Evolutionary conservation across 2,113 vertebrate genomes (phyloP), one percentile per base, ranked within the genome.

Genomic region (Haemorhous mexicanus): DNA sequence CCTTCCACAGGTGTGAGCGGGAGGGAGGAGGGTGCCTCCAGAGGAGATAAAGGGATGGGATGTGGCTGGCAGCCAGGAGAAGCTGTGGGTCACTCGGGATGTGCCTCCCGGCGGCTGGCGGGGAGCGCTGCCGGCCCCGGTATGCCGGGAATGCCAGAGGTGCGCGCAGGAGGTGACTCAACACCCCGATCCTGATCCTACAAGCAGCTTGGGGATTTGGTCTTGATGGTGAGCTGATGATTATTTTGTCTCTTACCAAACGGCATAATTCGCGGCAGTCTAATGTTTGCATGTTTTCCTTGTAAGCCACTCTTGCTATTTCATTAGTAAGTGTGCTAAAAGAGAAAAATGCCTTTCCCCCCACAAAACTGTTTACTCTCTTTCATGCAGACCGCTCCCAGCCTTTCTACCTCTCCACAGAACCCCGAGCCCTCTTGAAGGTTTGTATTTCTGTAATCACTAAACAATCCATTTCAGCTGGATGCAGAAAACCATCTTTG

Each of bases 191-290:
- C 83, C 5, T 84, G 87, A 92, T 87, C 90, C 79, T 92, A 66
- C 86, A 89, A 76, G 90, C 66, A 89, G 72, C 80, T 26, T 55
- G 43, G 73, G 83, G 77, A 79, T 93, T 96, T 84, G 74, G 83
- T 84, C 83, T 91, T 92, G 86, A 93, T 58, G 88, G 92, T 78
- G 53, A 96, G 90, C 19, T 53, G 82, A 79, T 95, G 90, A 59
- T 90, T 92, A 35, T 90, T 96, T 95, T 95, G 86, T 92, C 84
- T 96, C 83, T 78, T 96, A 84, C 83, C 69, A n/a, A 93, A n/a
- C 46, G 58, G 86, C 66, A 50, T 92, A 92, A 92, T 64, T 94
- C 18, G 44, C 47, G 35, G 92, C 55, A 72, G 73, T 5, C 35
- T 61, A 35, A 53, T 58, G 53, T 84, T 88, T 92, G 80, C 9